Evolutionary conservation across 2,888 invertebrate genomes (phyloP).

Genomic region (Microchrysa polita): DNA sequence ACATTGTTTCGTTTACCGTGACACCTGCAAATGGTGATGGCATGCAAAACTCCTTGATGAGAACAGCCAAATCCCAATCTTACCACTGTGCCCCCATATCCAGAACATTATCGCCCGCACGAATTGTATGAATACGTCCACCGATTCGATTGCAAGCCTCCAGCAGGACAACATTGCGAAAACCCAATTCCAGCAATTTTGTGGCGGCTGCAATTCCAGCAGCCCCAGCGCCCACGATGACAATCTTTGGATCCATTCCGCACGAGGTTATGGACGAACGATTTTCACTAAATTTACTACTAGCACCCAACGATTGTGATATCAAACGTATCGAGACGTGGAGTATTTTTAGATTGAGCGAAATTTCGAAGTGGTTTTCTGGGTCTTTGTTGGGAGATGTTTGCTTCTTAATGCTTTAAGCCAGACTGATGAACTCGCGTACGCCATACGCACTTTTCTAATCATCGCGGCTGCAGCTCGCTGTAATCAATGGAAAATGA

Average conservation of each 20-base stretch:
- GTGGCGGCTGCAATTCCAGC: slow-evolving; percentile 63
- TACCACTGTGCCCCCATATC: slow-evolving; percentile 84
- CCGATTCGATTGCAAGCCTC: slow-evolving; percentile 74
- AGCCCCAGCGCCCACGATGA: slow-evolving; percentile 62
- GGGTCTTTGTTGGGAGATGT: slow-evolving; percentile 3
- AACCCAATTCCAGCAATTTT: slow-evolving; percentile 62
- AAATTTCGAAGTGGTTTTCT: slow-evolving; percentile 12
- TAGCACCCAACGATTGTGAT: not conserved
- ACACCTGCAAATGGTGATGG: slow-evolving; percentile 66
- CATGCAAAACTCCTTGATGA: too few relatives aligned
- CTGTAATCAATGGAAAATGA: not conserved
- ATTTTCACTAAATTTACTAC: not conserved
- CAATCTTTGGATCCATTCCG: slow-evolving; percentile 55
- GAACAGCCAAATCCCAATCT: not conserved
- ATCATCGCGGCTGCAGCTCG: slow-evolving; percentile 26
- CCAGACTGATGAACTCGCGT: slow-evolving; percentile 14
- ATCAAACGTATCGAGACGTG: slow-evolving; percentile 1
- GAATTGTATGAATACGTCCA: slow-evolving; percentile 69
- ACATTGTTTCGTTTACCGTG: slow-evolving; percentile 75
- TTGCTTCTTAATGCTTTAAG: slow-evolving; percentile 10
- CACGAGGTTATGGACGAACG: not conserved
- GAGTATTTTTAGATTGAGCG: slow-evolving; percentile 24
- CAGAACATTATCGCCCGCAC: slow-evolving; percentile 68
- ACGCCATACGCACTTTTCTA: slow-evolving; percentile 14
- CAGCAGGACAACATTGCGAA: slow-evolving; percentile 67